These are phyloP conservation scores for Ochotona princeps DNA, from an alignment of 2,113 vertebrate genomes.

Conservation along the genomic window DNA sequence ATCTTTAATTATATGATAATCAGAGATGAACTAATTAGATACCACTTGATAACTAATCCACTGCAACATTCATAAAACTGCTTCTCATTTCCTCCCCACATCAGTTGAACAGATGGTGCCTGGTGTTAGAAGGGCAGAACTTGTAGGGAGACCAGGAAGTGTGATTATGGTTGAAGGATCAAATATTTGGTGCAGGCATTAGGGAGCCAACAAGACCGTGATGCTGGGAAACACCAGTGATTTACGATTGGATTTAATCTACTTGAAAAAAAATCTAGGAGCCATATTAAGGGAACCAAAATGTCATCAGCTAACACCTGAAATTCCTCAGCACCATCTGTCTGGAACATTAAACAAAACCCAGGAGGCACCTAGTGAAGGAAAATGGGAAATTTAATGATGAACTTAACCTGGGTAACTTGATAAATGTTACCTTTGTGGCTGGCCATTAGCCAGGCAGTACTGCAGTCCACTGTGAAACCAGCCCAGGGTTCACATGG, in stretches of 20 bases:
- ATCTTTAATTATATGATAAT: slow-evolving; percentile 59
- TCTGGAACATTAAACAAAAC: slow-evolving; percentile 82
- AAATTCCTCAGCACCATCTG: slow-evolving; percentile 84
- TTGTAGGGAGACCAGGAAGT: slow-evolving; percentile 21
- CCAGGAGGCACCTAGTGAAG: slow-evolving; percentile 68
- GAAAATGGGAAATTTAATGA: slow-evolving; percentile 79
- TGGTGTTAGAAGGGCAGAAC: slow-evolving; percentile 55
- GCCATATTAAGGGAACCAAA: slow-evolving; percentile 51
- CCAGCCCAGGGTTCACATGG: background rate
- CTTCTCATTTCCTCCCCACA: slow-evolving; percentile 31
- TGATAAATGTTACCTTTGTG: slow-evolving; percentile 72
- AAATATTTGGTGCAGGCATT: slow-evolving; percentile 53
- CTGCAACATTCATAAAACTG: slow-evolving; percentile 57
- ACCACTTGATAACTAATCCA: slow-evolving; percentile 70
- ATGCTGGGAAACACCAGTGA: slow-evolving; percentile 66
- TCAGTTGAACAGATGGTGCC: slow-evolving; percentile 76
- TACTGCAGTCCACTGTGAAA: background rate
- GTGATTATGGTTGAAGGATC: slow-evolving; percentile 63
- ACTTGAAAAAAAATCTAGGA: slow-evolving; percentile 78
- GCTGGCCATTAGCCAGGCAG: slow-evolving; percentile 53
- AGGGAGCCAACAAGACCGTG: slow-evolving; percentile 55
- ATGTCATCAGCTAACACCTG: slow-evolving; percentile 81
- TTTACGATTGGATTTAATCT: slow-evolving; percentile 81
- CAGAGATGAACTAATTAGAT: slow-evolving; percentile 64
- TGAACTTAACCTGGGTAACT: slow-evolving; percentile 79